Base-by-base conservation (phyloP, 1,140 invertebrate genomes). In the Nasonia giraulti region DNA sequence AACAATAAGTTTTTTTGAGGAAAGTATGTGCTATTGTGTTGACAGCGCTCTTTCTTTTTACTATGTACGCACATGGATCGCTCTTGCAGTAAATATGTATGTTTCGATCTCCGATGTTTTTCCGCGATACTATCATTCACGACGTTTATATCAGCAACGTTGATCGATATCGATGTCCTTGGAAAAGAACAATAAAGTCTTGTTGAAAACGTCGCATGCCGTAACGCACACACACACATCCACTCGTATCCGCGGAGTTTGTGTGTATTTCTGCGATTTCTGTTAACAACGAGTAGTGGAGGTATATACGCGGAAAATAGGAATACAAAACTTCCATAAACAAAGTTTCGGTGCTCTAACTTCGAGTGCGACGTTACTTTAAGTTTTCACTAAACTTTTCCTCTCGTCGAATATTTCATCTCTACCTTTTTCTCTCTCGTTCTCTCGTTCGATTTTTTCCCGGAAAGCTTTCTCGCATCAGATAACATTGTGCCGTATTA, bases 381-480 rank as follows among this genome's bases (percentile, higher is more conserved):
- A 71, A 71, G 31, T 33, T 71, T 71, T 31, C 69, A 27, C 55
- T 31, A 31, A 33, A 33, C 69, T 71, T 33, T 31, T 40, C 31
- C 73, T n/a, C 73, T 8, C 12, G 73, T 44, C 73, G 47, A 78
- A 78, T 78, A 78, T 78, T 78, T 78, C 76, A 78, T 78, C 73
- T 75, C 44, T 40, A 75, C 31, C 73, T 75, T 75, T 75, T 75
- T 71, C 27, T 5, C n/a, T 69, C 69, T 71, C 23, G 2, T 27
- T 71, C 69, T 33, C 55, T 62, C 50, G 4, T 14, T 55, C 50
- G 69, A 71, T 71, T 71, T 71, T 71, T 33, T 27, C 69, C 1
- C 3, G 2, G 8, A 71, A 33, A 71, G 69, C 69, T 71, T 71
- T 71, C 69, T 71, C 69, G 69, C 69, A 71, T 71, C 31, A 71